Evolutionary conservation across 2,888 invertebrate genomes (phyloP), one percentile per base, ranked within the genome.

Genomic region (Unio delphinus): DNA sequence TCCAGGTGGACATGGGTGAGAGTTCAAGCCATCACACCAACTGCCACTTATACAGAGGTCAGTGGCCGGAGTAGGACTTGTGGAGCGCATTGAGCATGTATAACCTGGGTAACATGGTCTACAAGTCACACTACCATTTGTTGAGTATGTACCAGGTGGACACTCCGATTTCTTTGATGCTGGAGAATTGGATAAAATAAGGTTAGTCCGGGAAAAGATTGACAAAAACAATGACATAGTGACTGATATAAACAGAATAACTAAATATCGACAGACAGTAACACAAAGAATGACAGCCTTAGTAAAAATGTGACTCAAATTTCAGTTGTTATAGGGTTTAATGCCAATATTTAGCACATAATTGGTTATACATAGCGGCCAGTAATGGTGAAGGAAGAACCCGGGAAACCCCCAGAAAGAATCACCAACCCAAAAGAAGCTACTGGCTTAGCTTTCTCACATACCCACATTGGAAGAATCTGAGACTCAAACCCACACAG

Each of bases 21-120:
- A 84, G 18, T 67, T 63, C 65, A 83, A 81, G 4, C 88, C 89
- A 71, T 89, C 88, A 76, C 89, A 89, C 79, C 80, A 88, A 4
- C 86, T 85, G 8, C 89, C 89, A 34, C 78, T 67, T 26, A 80
- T 74, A 75, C 89, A 89, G 8, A 79, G 70, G 28, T 80, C 83
- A 45, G 68, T 76, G 23, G 79, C 62, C 1, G 89, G 89, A 6
- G 78, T 68, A 15, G 85, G 80, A 18, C 75, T 82, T n/a, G 82
- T 83, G 0, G 88, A 87, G 5, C 80, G 80, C 68, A 83, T 81
- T 55, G 76, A 71, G 73, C 89, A 89, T 4, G 77, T 78, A 76
- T 82, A 89, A 2, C 89, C 89, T n/a, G 74, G 67, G 67, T 81
- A 69, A 80, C 89, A 89, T 0, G 74, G 69, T 3, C 30, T 45